A percentile compares a stretch with the other conserved stretches of the same genome.
Conservation (phyloP, 1,140 invertebrate genomes). For the Cydia amplana region DNA sequence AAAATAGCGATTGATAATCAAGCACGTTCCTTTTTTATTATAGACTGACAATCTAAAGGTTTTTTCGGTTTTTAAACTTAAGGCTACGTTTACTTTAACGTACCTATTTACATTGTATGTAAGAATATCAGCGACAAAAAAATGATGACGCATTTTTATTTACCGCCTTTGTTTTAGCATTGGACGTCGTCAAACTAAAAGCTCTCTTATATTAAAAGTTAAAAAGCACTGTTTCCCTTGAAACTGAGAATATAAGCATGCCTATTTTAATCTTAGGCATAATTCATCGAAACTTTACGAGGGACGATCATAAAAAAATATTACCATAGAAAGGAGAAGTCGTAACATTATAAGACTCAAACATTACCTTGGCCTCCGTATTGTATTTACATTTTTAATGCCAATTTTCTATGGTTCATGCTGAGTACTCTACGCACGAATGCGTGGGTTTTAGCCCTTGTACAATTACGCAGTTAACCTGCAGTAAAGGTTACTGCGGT, state of each 20-base stretch:
- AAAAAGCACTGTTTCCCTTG: not conserved
- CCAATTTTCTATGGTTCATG: not conserved
- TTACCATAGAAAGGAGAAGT: slow-evolving; percentile 62
- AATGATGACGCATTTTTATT: not conserved
- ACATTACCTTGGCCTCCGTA: slow-evolving; percentile 47
- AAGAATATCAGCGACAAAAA: not conserved
- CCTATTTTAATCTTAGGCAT: slow-evolving; percentile 43
- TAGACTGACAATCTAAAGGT: too few relatives aligned
- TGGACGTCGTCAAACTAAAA: not conserved
- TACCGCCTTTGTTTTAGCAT: not conserved
- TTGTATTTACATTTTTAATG: slow-evolving; percentile 48
- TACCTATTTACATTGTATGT: too few relatives aligned
- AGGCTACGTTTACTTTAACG: too few relatives aligned
- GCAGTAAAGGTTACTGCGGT: not conserved
- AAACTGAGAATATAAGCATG: slow-evolving; percentile 40
- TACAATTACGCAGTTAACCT: not conserved
- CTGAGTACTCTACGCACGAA: not conserved
- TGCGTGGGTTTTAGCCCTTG: slow-evolving; percentile 6
- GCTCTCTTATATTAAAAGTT: not conserved
- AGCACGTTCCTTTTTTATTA: too few relatives aligned
- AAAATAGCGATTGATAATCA: too few relatives aligned
- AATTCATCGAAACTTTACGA: slow-evolving; percentile 40
- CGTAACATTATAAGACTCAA: slow-evolving; percentile 59
- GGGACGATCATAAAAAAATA: slow-evolving; percentile 54
- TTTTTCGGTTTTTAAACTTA: too few relatives aligned